phyloP scores from a whole-genome alignment of 2,113 vertebrate species.

The Lepus timidus region DNA sequence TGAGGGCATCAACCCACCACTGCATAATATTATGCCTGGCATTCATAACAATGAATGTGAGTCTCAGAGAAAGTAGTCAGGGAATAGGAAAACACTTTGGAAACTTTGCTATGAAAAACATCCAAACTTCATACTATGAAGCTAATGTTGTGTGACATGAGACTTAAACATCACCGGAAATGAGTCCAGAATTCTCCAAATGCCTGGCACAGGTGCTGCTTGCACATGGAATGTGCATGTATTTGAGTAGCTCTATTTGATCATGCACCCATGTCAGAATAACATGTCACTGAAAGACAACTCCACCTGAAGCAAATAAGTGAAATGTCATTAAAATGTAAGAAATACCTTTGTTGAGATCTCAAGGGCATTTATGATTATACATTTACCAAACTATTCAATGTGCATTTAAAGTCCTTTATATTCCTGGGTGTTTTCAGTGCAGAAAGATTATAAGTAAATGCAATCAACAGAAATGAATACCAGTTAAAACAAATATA shows the following conservation, averaged over 20 bases:
- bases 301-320: constrained; percentile 57
- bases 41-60: neutral
- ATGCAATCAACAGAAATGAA: neutral
- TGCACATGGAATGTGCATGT: neutral
- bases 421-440: constrained; percentile 33
- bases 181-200: neutral
- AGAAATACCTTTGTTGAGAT: constrained; percentile 60
- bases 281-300: constrained; percentile 17
- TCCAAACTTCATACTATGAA: neutral
- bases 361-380: constrained; percentile 50
- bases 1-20: neutral
- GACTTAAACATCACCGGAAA: neutral
- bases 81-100: neutral
- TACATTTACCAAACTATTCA: constrained; percentile 57
- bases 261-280: constrained; percentile 26
- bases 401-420: constrained; percentile 38
- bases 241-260: constrained; percentile 19
- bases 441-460: constrained; percentile 38
- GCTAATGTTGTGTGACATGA: neutral
- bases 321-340: constrained; percentile 61
- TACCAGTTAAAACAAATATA: constrained; percentile 19
- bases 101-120: constrained; percentile 14
- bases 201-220: neutral
- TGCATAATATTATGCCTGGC: neutral
- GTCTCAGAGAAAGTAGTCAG: neutral